Evolutionary conservation across 2,888 invertebrate genomes (phyloP), one percentile per base, ranked within the genome.

Genomic region (Cosmia pyralina): DNA sequence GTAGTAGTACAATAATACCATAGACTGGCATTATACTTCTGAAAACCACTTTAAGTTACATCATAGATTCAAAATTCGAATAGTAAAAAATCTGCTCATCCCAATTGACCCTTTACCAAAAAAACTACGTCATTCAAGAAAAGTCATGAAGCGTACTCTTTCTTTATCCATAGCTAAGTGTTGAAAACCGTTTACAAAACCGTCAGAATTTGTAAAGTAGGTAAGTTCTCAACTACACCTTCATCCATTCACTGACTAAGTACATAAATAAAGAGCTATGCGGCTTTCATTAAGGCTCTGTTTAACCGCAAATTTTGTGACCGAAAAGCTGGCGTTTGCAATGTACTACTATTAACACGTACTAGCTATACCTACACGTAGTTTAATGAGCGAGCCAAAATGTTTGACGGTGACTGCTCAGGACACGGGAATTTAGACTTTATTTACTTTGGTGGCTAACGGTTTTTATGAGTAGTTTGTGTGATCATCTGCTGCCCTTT

Each of bases 301-400:
- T 83, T 88, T 74, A 85, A 88, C 92, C 92, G 90, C 92, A 90
- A 90, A 93, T 92, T 92, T 89, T 88, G 91, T 88, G 88, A 87
- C 87, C 88, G 85, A 89, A 90, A 90, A 87, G 87, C 82, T 82
- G 60, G 65, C 76, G 84, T 85, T 85, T 83, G 64, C 86, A 67
- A 71, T 72, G 81, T 70, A 69, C 72, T 71, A 58, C 68, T 82
- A 82, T 83, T 82, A 82, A 79, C 82, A 84, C 82, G 82, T 82
- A 38, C 72, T 66, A 71, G 62, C 82, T 72, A 72, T 78, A 81
- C n/a, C n/a, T n/a, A n/a, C 71, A 84, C 69, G 57, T 38, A 70
- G 70, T 68, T 73, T 84, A 84, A 84, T 72, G 78, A 84, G 83
- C 74, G 78, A 73, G 63, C 66, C 41, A 74, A 74, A 81, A 74